Evolutionary conservation across 2,888 invertebrate species (phyloP).

Genomic region (Tridacna gigas): DNA sequence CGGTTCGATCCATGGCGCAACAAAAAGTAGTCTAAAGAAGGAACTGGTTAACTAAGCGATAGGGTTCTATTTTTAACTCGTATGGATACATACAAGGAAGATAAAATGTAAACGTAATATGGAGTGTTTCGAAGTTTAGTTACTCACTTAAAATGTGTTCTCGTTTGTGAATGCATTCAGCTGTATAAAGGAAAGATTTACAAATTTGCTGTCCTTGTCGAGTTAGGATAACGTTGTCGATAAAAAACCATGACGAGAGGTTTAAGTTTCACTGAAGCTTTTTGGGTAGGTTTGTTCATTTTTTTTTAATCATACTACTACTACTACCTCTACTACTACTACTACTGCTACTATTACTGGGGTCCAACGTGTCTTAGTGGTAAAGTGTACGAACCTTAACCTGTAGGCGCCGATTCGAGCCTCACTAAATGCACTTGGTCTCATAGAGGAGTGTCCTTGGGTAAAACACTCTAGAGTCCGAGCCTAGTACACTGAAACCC

Average conservation of each 20-base stretch:
- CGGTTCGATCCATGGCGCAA: too few relatives aligned
- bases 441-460: neutral
- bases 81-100: neutral
- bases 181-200: neutral
- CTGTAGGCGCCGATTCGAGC: neutral
- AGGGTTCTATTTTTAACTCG: neutral
- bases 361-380: too few relatives aligned
- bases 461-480: neutral
- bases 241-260: constrained; percentile 45
- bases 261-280: constrained; percentile 45
- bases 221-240: neutral
- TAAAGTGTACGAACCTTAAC: neutral
- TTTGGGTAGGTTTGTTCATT: constrained; percentile 47
- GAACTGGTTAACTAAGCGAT: too few relatives aligned
- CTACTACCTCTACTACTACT: neutral
- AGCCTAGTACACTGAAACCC: neutral
- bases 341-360: neutral
- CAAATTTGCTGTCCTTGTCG: neutral
- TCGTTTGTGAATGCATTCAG: neutral
- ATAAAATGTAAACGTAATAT: neutral
- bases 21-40: too few relatives aligned
- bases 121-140: neutral
- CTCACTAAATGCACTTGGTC: neutral
- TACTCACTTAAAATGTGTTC: neutral
- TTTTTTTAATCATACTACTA: neutral